Percentiles rank a stretch among this genome's conserved stretches.
Conservation (phyloP, 2,888 invertebrate species). For the Nymphalis polychloros region DNA sequence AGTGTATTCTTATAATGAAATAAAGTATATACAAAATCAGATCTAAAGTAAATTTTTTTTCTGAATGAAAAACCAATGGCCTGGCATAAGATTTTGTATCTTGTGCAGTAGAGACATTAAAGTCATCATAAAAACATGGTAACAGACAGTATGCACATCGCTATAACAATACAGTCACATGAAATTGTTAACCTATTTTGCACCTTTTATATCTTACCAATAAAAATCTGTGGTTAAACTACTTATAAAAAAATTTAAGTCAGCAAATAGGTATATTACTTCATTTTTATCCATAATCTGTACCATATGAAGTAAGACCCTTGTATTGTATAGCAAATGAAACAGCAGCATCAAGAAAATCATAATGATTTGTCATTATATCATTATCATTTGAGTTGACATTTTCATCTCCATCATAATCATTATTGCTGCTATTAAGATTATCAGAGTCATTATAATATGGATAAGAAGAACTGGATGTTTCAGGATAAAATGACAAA, state of each 20-base stretch:
- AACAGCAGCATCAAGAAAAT: slow-evolving; percentile 88
- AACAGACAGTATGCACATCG: slow-evolving; percentile 23
- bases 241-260: slow-evolving; percentile 17
- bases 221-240: slow-evolving; percentile 8
- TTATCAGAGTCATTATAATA: slow-evolving; percentile 51
- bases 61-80: not conserved
- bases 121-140: slow-evolving; percentile 18
- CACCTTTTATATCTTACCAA: slow-evolving; percentile 18
- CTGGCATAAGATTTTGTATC: not conserved
- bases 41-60: not conserved
- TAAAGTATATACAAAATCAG: slow-evolving; percentile 1
- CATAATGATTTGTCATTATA: slow-evolving; percentile 61
- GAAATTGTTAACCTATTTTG: not conserved
- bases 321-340: slow-evolving; percentile 87
- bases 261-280: slow-evolving; percentile 2
- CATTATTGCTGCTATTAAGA: slow-evolving; percentile 46
- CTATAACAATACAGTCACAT: slow-evolving; percentile 8
- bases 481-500: slow-evolving; percentile 52
- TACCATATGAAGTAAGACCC: slow-evolving; percentile 82
- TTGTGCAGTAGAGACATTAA: not conserved
- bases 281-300: slow-evolving; percentile 58
- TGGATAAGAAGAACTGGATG: slow-evolving; percentile 52
- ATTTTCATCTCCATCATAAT: slow-evolving; percentile 48
- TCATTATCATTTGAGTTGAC: slow-evolving; percentile 48
- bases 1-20: not conserved